These are phyloP conservation scores for Delphinus delphis DNA, from an alignment of 2,113 vertebrate genomes.

Conservation along the genomic window DNA sequence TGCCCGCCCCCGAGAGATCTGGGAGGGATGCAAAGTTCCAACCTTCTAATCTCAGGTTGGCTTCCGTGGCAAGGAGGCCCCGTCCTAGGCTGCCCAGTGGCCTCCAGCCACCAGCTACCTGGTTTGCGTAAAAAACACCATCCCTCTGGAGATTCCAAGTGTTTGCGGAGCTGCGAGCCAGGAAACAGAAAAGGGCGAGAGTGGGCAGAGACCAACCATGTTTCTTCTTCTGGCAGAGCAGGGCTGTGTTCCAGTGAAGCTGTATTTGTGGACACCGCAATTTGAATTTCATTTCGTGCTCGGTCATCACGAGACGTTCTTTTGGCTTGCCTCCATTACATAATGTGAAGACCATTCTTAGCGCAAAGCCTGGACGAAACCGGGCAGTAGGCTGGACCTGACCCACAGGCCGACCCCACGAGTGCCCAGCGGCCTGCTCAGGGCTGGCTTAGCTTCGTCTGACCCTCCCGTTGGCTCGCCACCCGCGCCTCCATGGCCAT, in stretches of 20 bases:
- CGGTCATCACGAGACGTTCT: neutral
- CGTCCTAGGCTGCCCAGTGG: neutral
- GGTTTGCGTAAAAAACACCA: neutral
- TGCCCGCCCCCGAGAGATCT: neutral
- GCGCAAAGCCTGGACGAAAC: neutral
- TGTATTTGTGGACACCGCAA: neutral
- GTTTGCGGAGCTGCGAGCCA: neutral
- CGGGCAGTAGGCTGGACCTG: neutral
- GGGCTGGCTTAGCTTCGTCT: neutral
- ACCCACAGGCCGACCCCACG: neutral
- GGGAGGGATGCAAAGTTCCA: neutral
- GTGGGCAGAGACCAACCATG: neutral
- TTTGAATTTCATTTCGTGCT: neutral
- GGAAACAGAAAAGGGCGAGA: neutral
- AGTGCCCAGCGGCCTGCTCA: neutral
- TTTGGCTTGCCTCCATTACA: neutral
- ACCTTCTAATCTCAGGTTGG: neutral
- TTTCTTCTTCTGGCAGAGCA: neutral
- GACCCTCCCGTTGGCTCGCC: no score
- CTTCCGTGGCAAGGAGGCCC: neutral
- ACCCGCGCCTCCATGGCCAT: fast-evolving
- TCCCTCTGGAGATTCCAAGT: neutral
- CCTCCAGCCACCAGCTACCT: neutral
- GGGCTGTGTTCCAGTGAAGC: neutral
- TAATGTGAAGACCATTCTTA: neutral